Evolutionary conservation across 2,113 vertebrate genomes (phyloP).

Genomic region (Chrysochloris asiatica): DNA sequence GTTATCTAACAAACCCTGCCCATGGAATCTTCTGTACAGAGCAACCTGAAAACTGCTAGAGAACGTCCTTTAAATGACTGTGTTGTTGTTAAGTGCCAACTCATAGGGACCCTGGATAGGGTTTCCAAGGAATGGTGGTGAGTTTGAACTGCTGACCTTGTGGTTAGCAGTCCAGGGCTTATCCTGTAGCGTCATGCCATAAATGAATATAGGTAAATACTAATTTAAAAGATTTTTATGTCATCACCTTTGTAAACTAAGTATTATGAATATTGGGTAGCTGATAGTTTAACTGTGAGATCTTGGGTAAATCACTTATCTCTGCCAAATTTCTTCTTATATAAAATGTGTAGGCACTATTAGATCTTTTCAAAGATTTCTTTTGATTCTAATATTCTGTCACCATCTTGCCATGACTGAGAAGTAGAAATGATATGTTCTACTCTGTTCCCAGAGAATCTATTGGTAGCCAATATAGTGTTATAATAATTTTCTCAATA

Average conservation of each 20-base stretch:
- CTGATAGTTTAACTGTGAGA: not conserved
- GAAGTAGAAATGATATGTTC: not conserved
- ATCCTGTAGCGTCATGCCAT: too few species aligned
- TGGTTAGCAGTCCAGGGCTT: too few species aligned
- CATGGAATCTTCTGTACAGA: not conserved
- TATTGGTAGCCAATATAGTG: not conserved
- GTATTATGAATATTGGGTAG: not conserved
- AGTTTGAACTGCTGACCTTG: too few species aligned
- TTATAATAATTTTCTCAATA: not conserved
- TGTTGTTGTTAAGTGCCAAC: too few species aligned
- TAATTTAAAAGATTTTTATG: not conserved
- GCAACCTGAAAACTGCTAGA: not conserved
- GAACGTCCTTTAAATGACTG: slow-evolving; percentile 42
- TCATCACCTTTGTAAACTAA: slow-evolving; percentile 8
- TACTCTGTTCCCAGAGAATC: not conserved
- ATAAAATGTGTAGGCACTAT: not conserved
- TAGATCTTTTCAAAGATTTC: not conserved
- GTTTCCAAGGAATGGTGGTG: too few species aligned
- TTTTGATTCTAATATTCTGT: not conserved
- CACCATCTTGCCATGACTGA: not conserved
- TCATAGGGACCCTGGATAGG: too few species aligned
- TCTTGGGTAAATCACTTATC: not conserved
- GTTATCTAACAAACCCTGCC: not conserved
- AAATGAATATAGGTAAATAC: too few species aligned
- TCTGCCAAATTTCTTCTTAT: not conserved